Conservation (phyloP, 1,140 invertebrate species). For the Neelides sp. region DNA sequence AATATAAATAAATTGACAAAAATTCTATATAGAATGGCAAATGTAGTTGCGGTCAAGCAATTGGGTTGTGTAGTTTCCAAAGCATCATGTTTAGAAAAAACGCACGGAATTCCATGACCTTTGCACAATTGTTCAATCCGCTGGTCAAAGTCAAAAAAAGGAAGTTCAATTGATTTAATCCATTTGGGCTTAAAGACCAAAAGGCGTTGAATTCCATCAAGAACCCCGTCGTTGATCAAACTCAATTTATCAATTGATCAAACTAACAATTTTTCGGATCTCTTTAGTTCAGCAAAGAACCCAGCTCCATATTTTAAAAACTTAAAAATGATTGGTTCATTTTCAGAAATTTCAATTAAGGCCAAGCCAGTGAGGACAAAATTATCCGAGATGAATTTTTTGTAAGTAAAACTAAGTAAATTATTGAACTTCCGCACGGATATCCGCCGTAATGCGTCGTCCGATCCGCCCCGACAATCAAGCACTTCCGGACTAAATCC, state of each 20-base stretch:
- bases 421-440: not conserved
- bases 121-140: conserved; percentile 3
- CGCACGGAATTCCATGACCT: not conserved
- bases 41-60: conserved; percentile 10
- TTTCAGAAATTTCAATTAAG: conserved; percentile 1
- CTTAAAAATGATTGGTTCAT: conserved; percentile 10
- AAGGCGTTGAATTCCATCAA: conserved; percentile 8
- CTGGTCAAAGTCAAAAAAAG: conserved; percentile 7
- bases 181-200: not conserved
- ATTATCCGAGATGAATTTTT: conserved; percentile 14
- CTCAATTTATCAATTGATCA: too few relatives aligned
- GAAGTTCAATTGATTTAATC: conserved; percentile 15
- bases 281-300: conserved; percentile 16
- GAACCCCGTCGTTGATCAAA: conserved; percentile 7
- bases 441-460: conserved; percentile 9
- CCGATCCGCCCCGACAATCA: conserved; percentile 9
- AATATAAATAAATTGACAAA: too few relatives aligned
- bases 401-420: conserved; percentile 1
- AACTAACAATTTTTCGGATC: not conserved
- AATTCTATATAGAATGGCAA: too few relatives aligned
- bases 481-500: conserved; percentile 13
- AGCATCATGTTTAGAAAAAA: conserved; percentile 11
- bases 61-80: conserved; percentile 4
- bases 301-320: conserved; percentile 20
- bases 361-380: conserved; percentile 9